These are phyloP conservation scores for Amblyraja radiata DNA, from an alignment of 2,797 vertebrate species.

Conservation along the genomic window DNA sequence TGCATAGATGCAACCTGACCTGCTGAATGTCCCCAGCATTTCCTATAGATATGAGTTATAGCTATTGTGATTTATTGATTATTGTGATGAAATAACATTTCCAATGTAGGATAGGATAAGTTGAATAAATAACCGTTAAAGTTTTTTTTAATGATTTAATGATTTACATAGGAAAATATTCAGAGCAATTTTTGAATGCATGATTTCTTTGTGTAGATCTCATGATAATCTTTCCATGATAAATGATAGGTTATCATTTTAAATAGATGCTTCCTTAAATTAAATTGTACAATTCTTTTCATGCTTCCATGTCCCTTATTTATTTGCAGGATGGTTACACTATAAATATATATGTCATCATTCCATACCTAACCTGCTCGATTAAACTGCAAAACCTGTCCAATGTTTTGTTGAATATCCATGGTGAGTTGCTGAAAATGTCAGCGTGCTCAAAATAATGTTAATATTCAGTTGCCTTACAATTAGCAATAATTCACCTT, in stretches of 20 bases:
- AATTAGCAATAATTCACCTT: neutral
- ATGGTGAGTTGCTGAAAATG: neutral
- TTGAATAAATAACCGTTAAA: neutral
- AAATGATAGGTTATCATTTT: neutral
- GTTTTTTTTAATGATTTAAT: neutral
- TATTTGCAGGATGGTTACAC: neutral
- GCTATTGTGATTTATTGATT: no score
- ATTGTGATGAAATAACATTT: neutral
- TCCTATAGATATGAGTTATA: no score
- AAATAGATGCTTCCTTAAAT: neutral
- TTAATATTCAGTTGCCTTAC: neutral
- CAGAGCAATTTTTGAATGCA: neutral
- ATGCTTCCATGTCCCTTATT: neutral
- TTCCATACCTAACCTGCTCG: neutral
- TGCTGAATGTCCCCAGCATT: no score
- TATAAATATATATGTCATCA: neutral
- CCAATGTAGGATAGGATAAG: neutral
- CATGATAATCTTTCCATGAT: neutral
- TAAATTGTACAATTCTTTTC: neutral
- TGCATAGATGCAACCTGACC: no score
- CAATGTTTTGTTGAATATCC: neutral
- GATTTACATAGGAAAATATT: neutral
- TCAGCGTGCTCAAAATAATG: neutral
- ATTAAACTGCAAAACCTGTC: neutral
- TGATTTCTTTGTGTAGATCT: neutral